Evolutionary conservation across 2,888 invertebrate genomes (phyloP).

Genomic region (Synanthedon formicaeformis): DNA sequence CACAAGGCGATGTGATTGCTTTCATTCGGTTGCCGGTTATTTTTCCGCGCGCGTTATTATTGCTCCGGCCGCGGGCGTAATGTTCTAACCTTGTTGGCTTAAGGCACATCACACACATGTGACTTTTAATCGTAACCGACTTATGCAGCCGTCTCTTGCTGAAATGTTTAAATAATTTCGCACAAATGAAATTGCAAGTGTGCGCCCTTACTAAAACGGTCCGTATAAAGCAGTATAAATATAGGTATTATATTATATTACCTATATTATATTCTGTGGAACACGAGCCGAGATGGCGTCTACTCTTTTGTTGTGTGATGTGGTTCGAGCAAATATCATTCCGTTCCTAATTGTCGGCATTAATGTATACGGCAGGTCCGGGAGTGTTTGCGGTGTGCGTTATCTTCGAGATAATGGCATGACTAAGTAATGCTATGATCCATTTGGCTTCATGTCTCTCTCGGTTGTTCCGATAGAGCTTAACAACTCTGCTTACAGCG

Average conservation of each 20-base stretch:
- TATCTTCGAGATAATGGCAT: background rate
- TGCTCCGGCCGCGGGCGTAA: background rate
- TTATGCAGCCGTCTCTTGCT: no score
- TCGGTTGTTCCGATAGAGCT: background rate
- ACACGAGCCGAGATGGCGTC: background rate
- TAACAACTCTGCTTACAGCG: no score
- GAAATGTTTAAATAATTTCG: no score
- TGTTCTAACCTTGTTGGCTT: background rate
- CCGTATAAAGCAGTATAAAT: no score
- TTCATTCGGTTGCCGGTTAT: background rate
- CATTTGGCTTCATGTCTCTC: background rate
- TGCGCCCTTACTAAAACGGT: background rate
- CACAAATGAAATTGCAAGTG: background rate
- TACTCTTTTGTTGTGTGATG: constrained; percentile 4
- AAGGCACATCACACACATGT: background rate
- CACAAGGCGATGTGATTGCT: background rate
- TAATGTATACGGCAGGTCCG: constrained; percentile 4
- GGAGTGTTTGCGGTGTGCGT: background rate
- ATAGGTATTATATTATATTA: no score
- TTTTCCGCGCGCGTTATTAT: background rate
- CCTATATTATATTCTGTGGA: background rate
- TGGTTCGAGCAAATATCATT: constrained; percentile 3
- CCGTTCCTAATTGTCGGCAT: constrained; percentile 5
- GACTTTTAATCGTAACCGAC: background rate
- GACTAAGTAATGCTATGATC: background rate